A percentile compares a stretch with the other conserved stretches of the same genome.
These are phyloP conservation scores for Danio kyathit DNA, from an alignment of 2,797 vertebrate species.

Conservation along the genomic window DNA sequence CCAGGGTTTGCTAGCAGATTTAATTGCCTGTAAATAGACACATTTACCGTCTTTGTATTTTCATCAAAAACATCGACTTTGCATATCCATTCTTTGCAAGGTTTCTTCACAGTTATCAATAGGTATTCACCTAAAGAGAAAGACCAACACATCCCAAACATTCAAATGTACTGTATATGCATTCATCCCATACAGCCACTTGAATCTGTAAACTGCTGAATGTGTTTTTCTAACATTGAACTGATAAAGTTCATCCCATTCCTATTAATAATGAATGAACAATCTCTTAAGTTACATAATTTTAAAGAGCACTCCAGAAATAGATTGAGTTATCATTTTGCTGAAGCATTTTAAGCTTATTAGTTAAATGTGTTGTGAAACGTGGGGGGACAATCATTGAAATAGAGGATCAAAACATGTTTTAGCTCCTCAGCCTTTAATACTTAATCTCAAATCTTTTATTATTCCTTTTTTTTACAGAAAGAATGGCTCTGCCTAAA, in stretches of 20 bases:
- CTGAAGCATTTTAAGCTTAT: not conserved
- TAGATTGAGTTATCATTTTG: conserved; percentile 56
- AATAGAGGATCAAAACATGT: not conserved
- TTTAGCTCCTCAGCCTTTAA: not conserved
- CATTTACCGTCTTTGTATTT: conserved; percentile 40
- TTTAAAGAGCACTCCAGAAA: conserved; percentile 70
- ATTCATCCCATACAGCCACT: not conserved
- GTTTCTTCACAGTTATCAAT: not conserved
- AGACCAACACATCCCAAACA: too few relatives aligned
- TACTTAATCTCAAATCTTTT: conserved; percentile 10
- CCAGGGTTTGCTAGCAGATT: conserved; percentile 42
- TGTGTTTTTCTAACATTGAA: conserved; percentile 60
- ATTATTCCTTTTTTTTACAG: conserved; percentile 77
- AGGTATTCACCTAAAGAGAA: too few relatives aligned
- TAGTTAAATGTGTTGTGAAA: not conserved
- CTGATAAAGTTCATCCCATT: conserved; percentile 63
- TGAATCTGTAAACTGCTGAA: conserved; percentile 41
- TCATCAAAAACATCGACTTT: conserved; percentile 15
- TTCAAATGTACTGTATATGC: not conserved
- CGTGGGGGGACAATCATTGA: not conserved
- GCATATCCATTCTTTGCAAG: conserved; percentile 17
- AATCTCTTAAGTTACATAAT: conserved; percentile 65
- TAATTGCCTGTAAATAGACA: conserved; percentile 55
- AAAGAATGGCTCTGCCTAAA: conserved; percentile 99
- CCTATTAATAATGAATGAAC: conserved; percentile 72